A percentile compares a stretch with the other conserved stretches of the same genome.
phyloP scores from a whole-genome alignment of 1,140 invertebrate genomes.

The Dendrolimus kikuchii region DNA sequence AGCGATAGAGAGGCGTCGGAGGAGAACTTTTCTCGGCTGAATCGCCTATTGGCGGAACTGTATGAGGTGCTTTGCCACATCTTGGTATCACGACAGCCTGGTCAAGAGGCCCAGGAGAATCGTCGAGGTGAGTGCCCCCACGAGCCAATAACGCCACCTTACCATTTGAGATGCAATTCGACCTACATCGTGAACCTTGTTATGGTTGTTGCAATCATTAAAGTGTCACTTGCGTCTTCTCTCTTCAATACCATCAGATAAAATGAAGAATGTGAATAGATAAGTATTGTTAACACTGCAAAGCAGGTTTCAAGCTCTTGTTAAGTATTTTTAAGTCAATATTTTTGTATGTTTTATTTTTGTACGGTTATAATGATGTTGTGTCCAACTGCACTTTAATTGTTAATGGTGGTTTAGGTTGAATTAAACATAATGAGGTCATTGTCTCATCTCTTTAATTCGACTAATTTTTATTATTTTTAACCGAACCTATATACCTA shows the following conservation, averaged over 20 bases:
- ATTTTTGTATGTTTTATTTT: slow-evolving; percentile 31
- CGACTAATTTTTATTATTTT: no score
- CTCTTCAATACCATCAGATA: slow-evolving; percentile 70
- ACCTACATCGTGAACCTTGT: slow-evolving; percentile 70
- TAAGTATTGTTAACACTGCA: slow-evolving; percentile 69
- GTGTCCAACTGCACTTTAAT: slow-evolving; percentile 71
- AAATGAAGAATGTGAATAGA: slow-evolving; percentile 52
- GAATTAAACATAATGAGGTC: slow-evolving; percentile 29
- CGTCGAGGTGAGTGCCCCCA: slow-evolving; percentile 68
- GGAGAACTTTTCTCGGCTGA: slow-evolving; percentile 69
- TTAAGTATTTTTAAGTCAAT: slow-evolving; percentile 69
- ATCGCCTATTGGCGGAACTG: slow-evolving; percentile 66
- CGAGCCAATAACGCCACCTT: slow-evolving; percentile 65
- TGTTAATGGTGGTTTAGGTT: slow-evolving; percentile 57
- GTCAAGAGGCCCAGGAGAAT: slow-evolving; percentile 57
- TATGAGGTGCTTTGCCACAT: slow-evolving; percentile 69
- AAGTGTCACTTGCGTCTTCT: slow-evolving; percentile 64
- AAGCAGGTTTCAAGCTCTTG: slow-evolving; percentile 64
- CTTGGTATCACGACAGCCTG: slow-evolving; percentile 62
- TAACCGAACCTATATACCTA: no score
- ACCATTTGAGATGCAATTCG: slow-evolving; percentile 72
- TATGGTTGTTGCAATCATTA: slow-evolving; percentile 67
- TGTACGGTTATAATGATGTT: slow-evolving; percentile 44
- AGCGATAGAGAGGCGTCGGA: slow-evolving; percentile 67
- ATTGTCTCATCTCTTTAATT: neutral